Conservation (phyloP, 2,113 vertebrate genomes). For the Antennarius striatus region DNA sequence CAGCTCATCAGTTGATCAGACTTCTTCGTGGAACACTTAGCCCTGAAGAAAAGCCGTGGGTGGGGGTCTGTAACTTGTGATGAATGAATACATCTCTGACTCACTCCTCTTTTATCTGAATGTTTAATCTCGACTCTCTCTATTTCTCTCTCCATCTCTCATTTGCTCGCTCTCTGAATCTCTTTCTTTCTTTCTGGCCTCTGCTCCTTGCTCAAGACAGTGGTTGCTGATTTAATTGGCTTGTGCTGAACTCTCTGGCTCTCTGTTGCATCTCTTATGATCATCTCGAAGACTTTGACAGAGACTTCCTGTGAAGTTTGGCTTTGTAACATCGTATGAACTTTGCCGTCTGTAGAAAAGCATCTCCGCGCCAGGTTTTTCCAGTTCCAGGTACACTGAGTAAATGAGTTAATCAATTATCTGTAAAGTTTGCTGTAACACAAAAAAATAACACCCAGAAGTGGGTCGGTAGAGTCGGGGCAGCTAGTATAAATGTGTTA, state of each 20-base stretch:
- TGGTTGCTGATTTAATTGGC: constrained; percentile 77
- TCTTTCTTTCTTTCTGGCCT: constrained; percentile 65
- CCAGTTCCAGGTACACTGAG: constrained; percentile 64
- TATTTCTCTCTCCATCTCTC: constrained; percentile 49
- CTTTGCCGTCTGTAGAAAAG: constrained; percentile 54
- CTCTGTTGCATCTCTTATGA: constrained; percentile 74
- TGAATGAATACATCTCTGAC: constrained; percentile 81
- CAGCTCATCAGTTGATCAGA: constrained; percentile 74
- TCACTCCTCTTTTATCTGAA: constrained; percentile 76
- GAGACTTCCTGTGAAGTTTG: constrained; percentile 70
- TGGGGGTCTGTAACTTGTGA: constrained; percentile 82
- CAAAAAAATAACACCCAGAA: constrained; percentile 32
- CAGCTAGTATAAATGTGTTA: constrained; percentile 42
- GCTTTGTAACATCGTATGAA: constrained; percentile 62
- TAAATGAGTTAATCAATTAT: constrained; percentile 63
- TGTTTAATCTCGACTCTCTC: constrained; percentile 72
- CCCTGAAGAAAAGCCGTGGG: constrained; percentile 79
- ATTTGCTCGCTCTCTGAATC: constrained; percentile 58
- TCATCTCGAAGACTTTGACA: constrained; percentile 73
- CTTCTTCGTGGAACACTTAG: constrained; percentile 76
- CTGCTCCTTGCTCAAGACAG: constrained; percentile 72
- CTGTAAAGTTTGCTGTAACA: constrained; percentile 43
- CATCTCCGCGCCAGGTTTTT: constrained; percentile 44
- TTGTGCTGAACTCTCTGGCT: constrained; percentile 76
- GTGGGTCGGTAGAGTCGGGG: constrained; percentile 36